Evolutionary conservation across 2,888 invertebrate genomes (phyloP), one percentile per base, ranked within the genome.

Genomic region (Conchocele bisecta): DNA sequence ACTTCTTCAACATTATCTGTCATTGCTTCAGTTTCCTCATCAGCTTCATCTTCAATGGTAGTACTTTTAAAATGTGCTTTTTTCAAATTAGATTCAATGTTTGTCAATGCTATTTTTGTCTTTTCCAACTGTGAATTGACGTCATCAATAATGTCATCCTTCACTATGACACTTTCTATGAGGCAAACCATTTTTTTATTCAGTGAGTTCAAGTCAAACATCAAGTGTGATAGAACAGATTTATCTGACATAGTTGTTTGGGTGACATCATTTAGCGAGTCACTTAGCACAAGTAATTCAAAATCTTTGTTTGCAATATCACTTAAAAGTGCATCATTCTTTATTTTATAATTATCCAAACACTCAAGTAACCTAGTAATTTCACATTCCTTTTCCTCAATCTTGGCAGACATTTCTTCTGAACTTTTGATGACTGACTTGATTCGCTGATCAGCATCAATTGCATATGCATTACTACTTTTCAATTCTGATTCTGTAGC

Each of bases 201-300:
- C 3, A 63, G 42, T n/a, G 28, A 44, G 5, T 63, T 59, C 24
- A 75, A 54, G 17, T 71, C 61, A 15, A 64, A 20, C 41, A 67
- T 54, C 56, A 75, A 46, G 13, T 64, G 66, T 5, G 70, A 70
- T 24, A 75, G 22, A n/a, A 67, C 63, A 33, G 75, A 42, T 31
- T 67, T 75, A n/a, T 71, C 75, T n/a, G 75, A 75, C 20, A 42
- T 33, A 20, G 54, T 33, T 54, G 59, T 63, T 15, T 63, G 41
- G 24, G 24, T 59, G 20, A 67, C 13, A 5, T 58, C 46, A 31
- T 15, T 26, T 20, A 59, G 28, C 6, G 42, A 44, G 33, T 48
- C 33, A 29, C 63, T 42, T 3, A 75, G 56, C n/a, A 74, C 48
- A 41, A 3, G 9, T 39, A 50, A 28, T 46, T 69, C 69, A 31